These are phyloP conservation scores for Leptatherina wallacei DNA, from an alignment of 2,797 vertebrate species.

Conservation along the genomic window DNA sequence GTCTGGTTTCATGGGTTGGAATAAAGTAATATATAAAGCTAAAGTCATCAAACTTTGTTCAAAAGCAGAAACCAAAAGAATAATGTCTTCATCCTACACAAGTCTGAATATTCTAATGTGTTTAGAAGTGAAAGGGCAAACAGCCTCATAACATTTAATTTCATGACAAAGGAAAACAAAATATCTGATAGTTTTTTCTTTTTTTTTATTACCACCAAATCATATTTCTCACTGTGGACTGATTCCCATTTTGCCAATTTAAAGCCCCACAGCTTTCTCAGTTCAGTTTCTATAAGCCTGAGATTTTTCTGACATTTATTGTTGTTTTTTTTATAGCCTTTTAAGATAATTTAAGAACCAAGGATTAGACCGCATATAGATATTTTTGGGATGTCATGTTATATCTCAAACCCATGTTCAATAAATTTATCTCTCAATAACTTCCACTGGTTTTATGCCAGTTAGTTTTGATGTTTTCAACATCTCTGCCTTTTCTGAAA, in stretches of 20 bases:
- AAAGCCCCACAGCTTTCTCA: conserved; percentile 2
- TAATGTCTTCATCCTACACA: background rate
- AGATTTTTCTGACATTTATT: background rate
- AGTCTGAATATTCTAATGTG: conserved; percentile 6
- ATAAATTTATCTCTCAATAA: background rate
- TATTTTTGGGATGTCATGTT: background rate
- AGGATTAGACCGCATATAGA: background rate
- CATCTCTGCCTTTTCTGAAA: conserved; percentile 3
- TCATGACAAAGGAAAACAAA: no score
- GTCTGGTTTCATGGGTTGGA: background rate
- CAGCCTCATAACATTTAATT: no score
- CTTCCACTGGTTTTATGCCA: background rate
- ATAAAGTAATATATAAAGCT: background rate
- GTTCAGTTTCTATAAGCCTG: background rate
- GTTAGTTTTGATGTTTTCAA: background rate
- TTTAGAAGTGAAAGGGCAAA: no score
- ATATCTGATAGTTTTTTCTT: background rate
- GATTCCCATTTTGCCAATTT: background rate
- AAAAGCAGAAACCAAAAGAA: background rate
- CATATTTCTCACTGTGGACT: background rate
- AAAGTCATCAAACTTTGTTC: background rate
- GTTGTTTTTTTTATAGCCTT: background rate
- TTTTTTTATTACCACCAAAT: background rate
- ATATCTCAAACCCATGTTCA: background rate
- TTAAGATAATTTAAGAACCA: background rate